A percentile compares a stretch with the other conserved stretches of the same genome.
Conservation (phyloP, 2,797 vertebrate genomes). For the Lophotriccus pileatus region DNA sequence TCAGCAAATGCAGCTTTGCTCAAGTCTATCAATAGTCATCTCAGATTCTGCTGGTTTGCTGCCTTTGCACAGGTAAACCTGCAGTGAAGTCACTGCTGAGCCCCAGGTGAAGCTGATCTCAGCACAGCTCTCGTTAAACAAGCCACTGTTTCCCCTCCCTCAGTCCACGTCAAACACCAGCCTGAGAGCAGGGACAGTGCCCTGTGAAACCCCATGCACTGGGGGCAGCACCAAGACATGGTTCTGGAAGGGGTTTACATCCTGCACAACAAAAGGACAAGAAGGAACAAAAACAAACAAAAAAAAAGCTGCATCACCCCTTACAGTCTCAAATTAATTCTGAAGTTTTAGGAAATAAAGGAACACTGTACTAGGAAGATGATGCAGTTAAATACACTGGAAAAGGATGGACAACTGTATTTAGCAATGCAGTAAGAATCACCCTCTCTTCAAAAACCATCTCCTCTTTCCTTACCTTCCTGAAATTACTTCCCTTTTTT, state of each 20-base stretch:
- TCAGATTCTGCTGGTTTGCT: not conserved
- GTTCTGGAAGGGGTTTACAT: not conserved
- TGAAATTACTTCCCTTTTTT: not conserved
- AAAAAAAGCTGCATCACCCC: not conserved
- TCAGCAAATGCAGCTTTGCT: not conserved
- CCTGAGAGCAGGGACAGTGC: not conserved
- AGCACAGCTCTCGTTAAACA: not conserved
- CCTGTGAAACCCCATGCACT: not conserved
- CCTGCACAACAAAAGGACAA: not conserved
- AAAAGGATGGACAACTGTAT: not conserved
- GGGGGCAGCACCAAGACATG: not conserved
- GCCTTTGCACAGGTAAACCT: not conserved
- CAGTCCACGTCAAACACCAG: not conserved
- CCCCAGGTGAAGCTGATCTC: not conserved
- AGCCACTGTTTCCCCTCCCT: not conserved
- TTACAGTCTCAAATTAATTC: not conserved
- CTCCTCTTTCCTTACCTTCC: not conserved
- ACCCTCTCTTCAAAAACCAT: not conserved
- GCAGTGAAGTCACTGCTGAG: not conserved
- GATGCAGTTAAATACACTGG: not conserved
- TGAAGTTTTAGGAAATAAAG: not conserved
- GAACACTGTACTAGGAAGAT: not conserved
- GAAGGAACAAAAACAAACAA: not conserved
- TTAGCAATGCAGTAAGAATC: not conserved
- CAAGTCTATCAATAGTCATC: not conserved